phyloP scores from a whole-genome alignment of 2,113 vertebrate genomes.

The Carollia perspicillata region DNA sequence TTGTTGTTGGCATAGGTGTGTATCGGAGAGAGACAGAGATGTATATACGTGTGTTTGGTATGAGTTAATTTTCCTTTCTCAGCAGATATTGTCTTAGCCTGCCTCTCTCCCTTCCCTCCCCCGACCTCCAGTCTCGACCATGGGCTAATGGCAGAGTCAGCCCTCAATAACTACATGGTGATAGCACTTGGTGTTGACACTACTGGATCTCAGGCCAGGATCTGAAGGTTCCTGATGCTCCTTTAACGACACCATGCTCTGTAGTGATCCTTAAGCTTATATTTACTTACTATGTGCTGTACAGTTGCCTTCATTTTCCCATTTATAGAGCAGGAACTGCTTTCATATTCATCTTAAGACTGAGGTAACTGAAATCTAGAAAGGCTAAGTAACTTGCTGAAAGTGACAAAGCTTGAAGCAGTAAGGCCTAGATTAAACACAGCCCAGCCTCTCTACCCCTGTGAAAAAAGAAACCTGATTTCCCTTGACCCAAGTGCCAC shows the following conservation, averaged over 20 bases:
- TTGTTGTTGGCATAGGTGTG: neutral
- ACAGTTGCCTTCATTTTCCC: neutral
- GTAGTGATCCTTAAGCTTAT: neutral
- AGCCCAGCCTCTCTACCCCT: neutral
- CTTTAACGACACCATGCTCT: neutral
- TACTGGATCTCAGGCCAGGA: neutral
- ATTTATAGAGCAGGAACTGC: neutral
- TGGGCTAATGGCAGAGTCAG: neutral
- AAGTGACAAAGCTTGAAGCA: neutral
- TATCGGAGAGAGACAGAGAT: neutral
- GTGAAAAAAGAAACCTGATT: rapidly evolving
- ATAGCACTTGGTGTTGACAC: neutral
- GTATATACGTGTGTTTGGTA: neutral
- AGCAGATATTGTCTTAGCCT: neutral
- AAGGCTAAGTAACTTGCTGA: neutral
- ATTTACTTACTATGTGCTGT: neutral
- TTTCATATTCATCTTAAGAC: neutral
- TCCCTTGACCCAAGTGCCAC: neutral
- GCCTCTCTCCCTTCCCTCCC: no score
- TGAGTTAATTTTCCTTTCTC: neutral
- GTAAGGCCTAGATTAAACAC: neutral
- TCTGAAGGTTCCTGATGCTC: neutral
- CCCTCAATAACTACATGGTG: neutral
- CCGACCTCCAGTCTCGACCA: neutral
- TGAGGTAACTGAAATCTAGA: neutral